Conservation (phyloP, 2,888 invertebrate species). For the Coecobrya sp. region DNA sequence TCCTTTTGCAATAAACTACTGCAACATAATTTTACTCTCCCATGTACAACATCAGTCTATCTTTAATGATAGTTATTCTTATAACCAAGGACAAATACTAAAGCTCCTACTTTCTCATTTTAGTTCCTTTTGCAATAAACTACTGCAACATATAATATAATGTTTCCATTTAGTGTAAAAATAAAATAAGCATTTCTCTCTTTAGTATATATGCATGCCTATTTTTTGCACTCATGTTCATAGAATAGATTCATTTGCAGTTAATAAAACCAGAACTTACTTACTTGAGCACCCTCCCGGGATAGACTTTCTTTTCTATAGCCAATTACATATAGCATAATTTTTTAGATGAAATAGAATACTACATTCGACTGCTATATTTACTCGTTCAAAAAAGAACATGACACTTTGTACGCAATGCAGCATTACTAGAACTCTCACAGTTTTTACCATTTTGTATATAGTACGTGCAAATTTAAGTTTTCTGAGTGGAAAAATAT, state of each 20-base stretch:
- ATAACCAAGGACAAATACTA: too few relatives aligned
- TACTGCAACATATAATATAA: too few relatives aligned
- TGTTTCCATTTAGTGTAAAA: too few relatives aligned
- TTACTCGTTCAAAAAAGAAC: conserved; percentile 1
- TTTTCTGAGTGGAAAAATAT: background rate
- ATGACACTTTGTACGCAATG: conserved; percentile 27
- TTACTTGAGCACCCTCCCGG: background rate
- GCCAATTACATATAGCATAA: background rate
- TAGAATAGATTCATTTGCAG: background rate
- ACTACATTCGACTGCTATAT: background rate
- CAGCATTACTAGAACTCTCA: background rate
- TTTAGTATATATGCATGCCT: too few relatives aligned
- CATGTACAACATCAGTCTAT: background rate
- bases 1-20: too few relatives aligned
- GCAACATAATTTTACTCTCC: too few relatives aligned
- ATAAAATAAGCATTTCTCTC: too few relatives aligned
- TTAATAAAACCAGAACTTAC: background rate
- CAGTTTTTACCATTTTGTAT: background rate
- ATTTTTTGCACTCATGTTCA: background rate
- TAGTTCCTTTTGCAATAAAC: too few relatives aligned
- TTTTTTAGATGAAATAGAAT: background rate
- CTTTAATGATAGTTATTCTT: background rate
- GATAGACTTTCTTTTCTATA: background rate
- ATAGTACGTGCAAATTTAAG: conserved; percentile 15
- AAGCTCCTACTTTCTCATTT: too few relatives aligned